These are phyloP conservation scores for Sebastes glaucus DNA, from an alignment of 2,797 vertebrate species.

Conservation along the genomic window DNA sequence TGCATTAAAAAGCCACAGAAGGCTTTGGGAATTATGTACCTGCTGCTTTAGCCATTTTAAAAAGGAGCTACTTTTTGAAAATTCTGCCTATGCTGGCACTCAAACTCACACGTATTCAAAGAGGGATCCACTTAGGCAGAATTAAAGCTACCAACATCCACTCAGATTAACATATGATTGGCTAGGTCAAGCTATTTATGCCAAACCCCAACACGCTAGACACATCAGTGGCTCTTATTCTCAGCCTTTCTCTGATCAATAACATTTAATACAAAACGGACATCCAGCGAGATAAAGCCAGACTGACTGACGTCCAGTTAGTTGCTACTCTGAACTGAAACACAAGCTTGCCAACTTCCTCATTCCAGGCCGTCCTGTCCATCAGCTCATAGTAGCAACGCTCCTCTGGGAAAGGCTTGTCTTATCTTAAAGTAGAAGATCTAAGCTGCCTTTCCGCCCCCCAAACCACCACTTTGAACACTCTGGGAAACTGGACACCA, in stretches of 20 bases:
- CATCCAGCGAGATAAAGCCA: slow-evolving; percentile 37
- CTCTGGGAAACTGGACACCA: slow-evolving; percentile 51
- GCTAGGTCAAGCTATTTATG: slow-evolving; percentile 12
- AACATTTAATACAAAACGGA: slow-evolving; percentile 32
- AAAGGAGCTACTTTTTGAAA: slow-evolving; percentile 22
- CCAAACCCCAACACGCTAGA: neutral
- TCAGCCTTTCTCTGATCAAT: slow-evolving; percentile 15
- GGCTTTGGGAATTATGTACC: slow-evolving; percentile 57
- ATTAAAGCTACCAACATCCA: slow-evolving; percentile 20
- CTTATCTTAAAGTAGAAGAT: slow-evolving; percentile 63
- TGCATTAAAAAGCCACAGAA: slow-evolving; percentile 56
- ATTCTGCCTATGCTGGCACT: slow-evolving; percentile 19
- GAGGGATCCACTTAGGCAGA: slow-evolving; percentile 24
- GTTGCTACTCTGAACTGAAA: slow-evolving; percentile 35
- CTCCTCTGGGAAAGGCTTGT: slow-evolving; percentile 64
- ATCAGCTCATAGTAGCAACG: slow-evolving; percentile 36
- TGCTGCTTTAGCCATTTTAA: slow-evolving; percentile 37
- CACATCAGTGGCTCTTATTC: slow-evolving; percentile 8
- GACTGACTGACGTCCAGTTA: slow-evolving; percentile 37
- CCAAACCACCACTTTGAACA: slow-evolving; percentile 57
- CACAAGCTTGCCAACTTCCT: slow-evolving; percentile 40
- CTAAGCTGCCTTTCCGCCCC: slow-evolving; percentile 32
- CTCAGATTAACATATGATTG: slow-evolving; percentile 24
- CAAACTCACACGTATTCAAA: slow-evolving; percentile 25
- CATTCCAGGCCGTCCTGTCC: slow-evolving; percentile 44